Evolutionary conservation across 53 echinoderm and acorn worm species (phyloP), one percentile per base, ranked within the genome.

Genomic region (Hippasteria phrygiana): DNA sequence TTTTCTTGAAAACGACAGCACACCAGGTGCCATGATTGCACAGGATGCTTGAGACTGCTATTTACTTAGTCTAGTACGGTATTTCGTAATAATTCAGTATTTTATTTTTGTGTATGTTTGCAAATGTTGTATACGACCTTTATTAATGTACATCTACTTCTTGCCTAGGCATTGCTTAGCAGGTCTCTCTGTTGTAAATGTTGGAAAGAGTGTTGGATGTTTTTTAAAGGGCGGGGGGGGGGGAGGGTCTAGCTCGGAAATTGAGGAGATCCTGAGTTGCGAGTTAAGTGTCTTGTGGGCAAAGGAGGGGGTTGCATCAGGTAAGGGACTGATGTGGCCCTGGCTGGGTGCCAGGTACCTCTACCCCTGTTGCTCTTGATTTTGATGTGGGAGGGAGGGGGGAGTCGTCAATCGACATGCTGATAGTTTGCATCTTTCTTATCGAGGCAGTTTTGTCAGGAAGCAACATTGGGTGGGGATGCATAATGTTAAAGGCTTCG

Each of bases 271-370:
- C 37, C 37, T 67, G 69, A 36, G 69, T 20, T 33, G 2, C 34
- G 34, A 67, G 69, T n/a, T n/a, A 67, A 67, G 69, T 35, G 37
- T 59, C 59, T 59, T 59, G 59, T 59, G 59, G 59, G 59, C 26
- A 24, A 59, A 20, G 24, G 59, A 72, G 37, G 72, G 39, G 72
- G 72, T 24, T 34, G 10, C 41, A 6, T 20, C 35, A 73, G 73
- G 22, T 29, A 73, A 0, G 22, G 69, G 73, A 27, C n/a, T 42
- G 73, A 73, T 4, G 31, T 47, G 75, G 39, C 20, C 17, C 3
- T 72, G 67, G 73, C 73, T 9, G 2, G 32, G 22, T 70, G 85
- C 69, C 85, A 85, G 71, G 37, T n/a, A 5, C 36, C 33, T 36
- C 28, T 35, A 69, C 18, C 1, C 70, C 33, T 69, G 70, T 37